These are phyloP conservation scores for Sycophila sp. DNA, from an alignment of 1,140 invertebrate genomes.

Conservation along the genomic window DNA sequence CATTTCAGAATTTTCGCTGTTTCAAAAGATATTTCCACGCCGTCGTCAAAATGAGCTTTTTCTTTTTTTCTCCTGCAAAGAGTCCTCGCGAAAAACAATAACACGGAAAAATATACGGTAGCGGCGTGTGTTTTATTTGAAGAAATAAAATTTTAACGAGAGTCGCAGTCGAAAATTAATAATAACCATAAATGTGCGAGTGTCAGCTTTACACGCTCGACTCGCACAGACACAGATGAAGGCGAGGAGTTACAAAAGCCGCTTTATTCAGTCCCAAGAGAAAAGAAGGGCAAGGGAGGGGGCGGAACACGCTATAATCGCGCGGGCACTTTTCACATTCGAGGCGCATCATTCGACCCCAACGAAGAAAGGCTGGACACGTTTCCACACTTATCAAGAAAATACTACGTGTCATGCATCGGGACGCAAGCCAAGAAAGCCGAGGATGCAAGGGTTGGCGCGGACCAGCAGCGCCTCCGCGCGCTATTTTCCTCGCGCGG, in stretches of 20 bases:
- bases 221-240: background rate
- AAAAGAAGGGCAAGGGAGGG: background rate
- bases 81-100: too few species aligned
- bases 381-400: constrained; percentile 39
- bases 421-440: constrained; percentile 30
- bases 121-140: background rate
- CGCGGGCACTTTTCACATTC: constrained; percentile 34
- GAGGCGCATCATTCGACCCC: constrained; percentile 28
- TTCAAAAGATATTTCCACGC: too few species aligned
- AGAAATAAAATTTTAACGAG: background rate
- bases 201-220: background rate
- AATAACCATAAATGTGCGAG: background rate
- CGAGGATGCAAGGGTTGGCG: constrained; percentile 40
- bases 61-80: too few species aligned
- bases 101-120: too few species aligned
- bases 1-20: too few species aligned
- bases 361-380: constrained; percentile 24
- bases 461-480: constrained; percentile 3
- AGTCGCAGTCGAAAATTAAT: background rate
- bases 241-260: background rate
- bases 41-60: too few species aligned
- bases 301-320: constrained; percentile 23
- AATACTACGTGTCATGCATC: constrained; percentile 40
- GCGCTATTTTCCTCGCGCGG: background rate
- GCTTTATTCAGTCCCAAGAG: constrained; percentile 3